phyloP scores from a whole-genome alignment of 2,113 vertebrate species.

The Pluvianellus socialis region DNA sequence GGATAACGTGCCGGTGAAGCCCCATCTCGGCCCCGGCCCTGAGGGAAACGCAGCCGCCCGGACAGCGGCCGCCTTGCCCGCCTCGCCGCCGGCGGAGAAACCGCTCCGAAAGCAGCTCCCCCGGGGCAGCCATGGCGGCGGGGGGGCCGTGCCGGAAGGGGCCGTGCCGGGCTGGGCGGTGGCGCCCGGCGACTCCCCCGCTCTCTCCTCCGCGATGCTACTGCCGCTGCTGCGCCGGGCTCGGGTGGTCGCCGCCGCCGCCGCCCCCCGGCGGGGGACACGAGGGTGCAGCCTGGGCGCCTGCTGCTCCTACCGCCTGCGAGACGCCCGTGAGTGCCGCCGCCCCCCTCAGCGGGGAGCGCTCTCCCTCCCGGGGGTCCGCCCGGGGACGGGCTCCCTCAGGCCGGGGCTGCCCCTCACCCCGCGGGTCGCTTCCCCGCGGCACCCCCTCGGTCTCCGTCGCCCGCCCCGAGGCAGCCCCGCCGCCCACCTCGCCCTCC shows the following conservation, averaged over 20 bases:
- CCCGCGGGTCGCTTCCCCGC: too few relatives aligned
- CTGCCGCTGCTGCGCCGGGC: not conserved
- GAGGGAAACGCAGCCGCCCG: rapidly evolving
- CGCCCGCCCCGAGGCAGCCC: too few relatives aligned
- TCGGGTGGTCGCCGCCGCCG: not conserved
- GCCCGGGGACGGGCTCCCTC: not conserved
- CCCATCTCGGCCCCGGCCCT: rapidly evolving
- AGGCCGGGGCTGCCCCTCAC: not conserved
- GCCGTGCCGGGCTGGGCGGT: not conserved
- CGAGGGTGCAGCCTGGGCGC: conserved; percentile 80
- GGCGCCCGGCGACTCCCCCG: not conserved
- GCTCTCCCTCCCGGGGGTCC: not conserved
- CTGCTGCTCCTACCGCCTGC: conserved; percentile 84
- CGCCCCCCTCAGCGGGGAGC: not conserved
- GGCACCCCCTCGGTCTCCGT: not conserved
- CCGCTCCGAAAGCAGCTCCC: not conserved
- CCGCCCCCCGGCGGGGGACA: not conserved
- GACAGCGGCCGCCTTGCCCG: rapidly evolving
- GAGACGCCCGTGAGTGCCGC: conserved; percentile 80
- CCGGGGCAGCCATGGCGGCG: not conserved
- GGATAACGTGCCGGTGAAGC: rapidly evolving
- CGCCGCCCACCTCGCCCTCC: too few relatives aligned
- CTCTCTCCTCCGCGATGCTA: not conserved
- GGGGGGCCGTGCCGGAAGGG: not conserved
- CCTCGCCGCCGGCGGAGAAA: not conserved